Evolutionary conservation across 2,888 invertebrate genomes (phyloP).

Genomic region (Hyposoter dolosus): DNA sequence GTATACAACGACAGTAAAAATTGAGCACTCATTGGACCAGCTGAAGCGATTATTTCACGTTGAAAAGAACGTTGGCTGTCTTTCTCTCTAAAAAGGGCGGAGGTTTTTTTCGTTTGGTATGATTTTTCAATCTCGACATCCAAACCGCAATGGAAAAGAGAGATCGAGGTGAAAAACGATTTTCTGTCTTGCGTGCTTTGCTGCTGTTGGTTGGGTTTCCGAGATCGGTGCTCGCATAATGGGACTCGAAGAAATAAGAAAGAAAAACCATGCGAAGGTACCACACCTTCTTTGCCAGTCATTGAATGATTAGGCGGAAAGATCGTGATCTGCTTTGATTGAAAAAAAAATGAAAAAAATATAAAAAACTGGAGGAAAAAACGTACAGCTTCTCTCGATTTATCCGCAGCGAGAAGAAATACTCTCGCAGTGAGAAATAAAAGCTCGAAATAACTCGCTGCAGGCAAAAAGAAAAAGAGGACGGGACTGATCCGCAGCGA

Average conservation of each 20-base stretch:
- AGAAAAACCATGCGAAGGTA: conserved; percentile 37
- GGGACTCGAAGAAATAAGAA: conserved; percentile 27
- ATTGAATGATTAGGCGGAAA: conserved; percentile 66
- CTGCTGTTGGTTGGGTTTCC: background rate
- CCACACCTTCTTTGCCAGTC: conserved; percentile 57
- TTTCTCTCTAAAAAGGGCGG: background rate
- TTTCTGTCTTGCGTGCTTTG: background rate
- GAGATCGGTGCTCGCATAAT: conserved; percentile 50
- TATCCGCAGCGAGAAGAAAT: conserved; percentile 1
- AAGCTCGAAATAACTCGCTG: conserved; percentile 38
- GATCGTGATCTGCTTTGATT: conserved; percentile 34
- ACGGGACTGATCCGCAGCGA: conserved; percentile 39
- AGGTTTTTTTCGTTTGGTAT: conserved; percentile 2
- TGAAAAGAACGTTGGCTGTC: background rate
- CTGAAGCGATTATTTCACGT: too few species aligned
- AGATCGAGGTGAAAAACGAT: conserved; percentile 28
- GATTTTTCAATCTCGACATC: conserved; percentile 28
- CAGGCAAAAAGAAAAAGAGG: conserved; percentile 6
- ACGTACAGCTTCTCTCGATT: conserved; percentile 20
- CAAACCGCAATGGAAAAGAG: background rate
- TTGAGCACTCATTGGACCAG: too few species aligned
- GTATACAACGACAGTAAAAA: too few species aligned
- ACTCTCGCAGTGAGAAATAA: background rate
- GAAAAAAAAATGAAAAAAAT: background rate
- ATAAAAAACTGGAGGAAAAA: background rate